Percentiles rank a stretch among this genome's conserved stretches.
Conservation (phyloP, 2,113 vertebrate genomes). For the Prionailurus bengalensis region DNA sequence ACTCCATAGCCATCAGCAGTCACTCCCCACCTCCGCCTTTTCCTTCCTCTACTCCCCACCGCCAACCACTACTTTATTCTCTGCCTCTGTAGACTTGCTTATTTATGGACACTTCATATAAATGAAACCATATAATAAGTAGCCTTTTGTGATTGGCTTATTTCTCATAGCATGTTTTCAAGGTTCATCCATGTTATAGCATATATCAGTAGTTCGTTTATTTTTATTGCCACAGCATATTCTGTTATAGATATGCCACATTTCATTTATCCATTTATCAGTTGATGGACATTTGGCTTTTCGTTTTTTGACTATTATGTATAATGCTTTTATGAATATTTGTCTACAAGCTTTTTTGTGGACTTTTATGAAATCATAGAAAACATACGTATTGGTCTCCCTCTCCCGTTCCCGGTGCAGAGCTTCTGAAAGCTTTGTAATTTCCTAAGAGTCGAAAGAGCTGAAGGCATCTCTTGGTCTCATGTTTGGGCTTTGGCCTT, state of each 20-base stretch:
- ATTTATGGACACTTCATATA: background rate
- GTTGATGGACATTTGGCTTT: background rate
- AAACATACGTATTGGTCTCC: background rate
- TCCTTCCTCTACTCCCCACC: too few relatives aligned
- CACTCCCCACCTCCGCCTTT: background rate
- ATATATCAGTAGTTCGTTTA: background rate
- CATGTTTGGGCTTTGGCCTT: background rate
- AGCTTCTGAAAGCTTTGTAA: background rate
- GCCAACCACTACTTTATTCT: background rate
- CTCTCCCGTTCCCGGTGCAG: background rate
- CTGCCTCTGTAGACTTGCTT: background rate
- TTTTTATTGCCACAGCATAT: slow-evolving; percentile 34
- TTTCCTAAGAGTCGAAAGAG: background rate
- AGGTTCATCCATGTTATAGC: background rate
- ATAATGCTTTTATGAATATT: background rate
- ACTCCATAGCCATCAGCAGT: background rate
- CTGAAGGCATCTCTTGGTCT: background rate
- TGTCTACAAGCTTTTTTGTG: background rate
- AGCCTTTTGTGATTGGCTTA: background rate
- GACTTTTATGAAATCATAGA: background rate
- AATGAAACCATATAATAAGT: background rate
- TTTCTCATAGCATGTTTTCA: slow-evolving; percentile 14
- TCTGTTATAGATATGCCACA: background rate
- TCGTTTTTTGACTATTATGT: background rate
- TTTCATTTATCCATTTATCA: slow-evolving; percentile 31